phyloP scores from a whole-genome alignment of 2,888 invertebrate genomes.

The Andrena camellia region DNA sequence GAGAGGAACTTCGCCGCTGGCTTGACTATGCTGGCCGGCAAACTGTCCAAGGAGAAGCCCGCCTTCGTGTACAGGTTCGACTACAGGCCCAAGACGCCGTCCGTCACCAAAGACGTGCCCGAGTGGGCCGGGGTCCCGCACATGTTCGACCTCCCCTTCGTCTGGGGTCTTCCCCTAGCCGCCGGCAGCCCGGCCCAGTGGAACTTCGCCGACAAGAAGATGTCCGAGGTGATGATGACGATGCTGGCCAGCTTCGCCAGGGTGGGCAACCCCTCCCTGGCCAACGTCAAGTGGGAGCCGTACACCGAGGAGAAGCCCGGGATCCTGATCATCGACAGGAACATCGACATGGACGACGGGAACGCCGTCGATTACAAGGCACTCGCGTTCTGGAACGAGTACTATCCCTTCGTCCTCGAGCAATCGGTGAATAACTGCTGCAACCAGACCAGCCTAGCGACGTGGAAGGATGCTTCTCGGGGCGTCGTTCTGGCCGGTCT shows the following conservation, averaged over 20 bases:
- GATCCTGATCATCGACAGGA: constrained; percentile 90
- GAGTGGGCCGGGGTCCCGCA: constrained; percentile 93
- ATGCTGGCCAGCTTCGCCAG: constrained; percentile 93
- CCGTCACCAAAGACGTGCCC: constrained; percentile 89
- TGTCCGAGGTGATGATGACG: constrained; percentile 92
- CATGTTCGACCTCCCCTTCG: constrained; percentile 92
- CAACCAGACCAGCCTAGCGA: constrained; percentile 85
- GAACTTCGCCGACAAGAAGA: constrained; percentile 92
- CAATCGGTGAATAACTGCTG: constrained; percentile 91
- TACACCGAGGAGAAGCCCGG: constrained; percentile 90
- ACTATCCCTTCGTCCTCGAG: constrained; percentile 91
- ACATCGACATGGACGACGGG: constrained; percentile 91
- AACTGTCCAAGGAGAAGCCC: constrained; percentile 87
- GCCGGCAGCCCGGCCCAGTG: constrained; percentile 87
- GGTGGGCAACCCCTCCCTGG: constrained; percentile 87
- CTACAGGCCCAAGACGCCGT: constrained; percentile 88
- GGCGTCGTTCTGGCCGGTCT: constrained; percentile 25
- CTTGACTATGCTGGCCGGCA: constrained; percentile 89
- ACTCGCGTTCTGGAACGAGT: constrained; percentile 94
- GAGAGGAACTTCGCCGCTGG: constrained; percentile 92
- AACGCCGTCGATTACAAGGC: constrained; percentile 90
- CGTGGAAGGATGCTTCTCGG: constrained; percentile 24
- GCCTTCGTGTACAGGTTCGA: constrained; percentile 89
- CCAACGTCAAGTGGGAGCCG: constrained; percentile 91
- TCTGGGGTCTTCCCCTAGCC: constrained; percentile 92